Base-by-base conservation (phyloP, 2,113 vertebrate species). In the Cochlearius cochlearius region DNA sequence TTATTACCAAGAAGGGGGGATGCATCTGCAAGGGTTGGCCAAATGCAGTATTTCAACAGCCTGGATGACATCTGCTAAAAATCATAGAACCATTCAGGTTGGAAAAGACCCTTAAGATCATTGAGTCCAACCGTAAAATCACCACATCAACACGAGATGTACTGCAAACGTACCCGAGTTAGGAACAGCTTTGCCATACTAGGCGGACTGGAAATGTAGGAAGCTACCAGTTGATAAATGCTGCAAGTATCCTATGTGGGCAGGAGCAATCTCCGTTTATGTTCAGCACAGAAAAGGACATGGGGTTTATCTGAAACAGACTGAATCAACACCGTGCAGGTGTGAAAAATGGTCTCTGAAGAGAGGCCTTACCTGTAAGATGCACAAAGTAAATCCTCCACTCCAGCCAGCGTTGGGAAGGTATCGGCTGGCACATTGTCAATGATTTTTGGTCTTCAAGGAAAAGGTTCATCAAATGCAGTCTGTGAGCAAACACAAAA, bases 341-440 rank as follows among this genome's bases (percentile, higher is more conserved):
- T 11, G 9, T 58, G n/a, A 64, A 25, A 32, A 32, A 4, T 0
- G 4, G 26, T 5, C 41, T 32, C 52, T 15, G 81, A 26, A 12
- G 47, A 67, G 55, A 8, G n/a, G 6, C 2, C 0, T 45, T 50
- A 30, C 27, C 25, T 26, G 12, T 1, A 43, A 30, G 53, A n/a
- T 1, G 14, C 19, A 10, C 1, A 11, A 43, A 56, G 18, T 9
- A 62, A 50, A 14, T 19, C 25, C 38, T 66, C 43, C n/a, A 2
- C 29, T 12, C 39, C 3, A 17, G 66, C 14, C 38, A 6, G 32
- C 0, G 14, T 2, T 43, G 43, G 62, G 20, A 34, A 17, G 18
- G 53, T 9, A 5, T 39, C 3, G 0, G 25, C 14, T 63, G 60
- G 47, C 5, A 6, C 0, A 3, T 10, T 29, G 20, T 19, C 27